Conservation (phyloP, 2,888 invertebrate species). For the Octodonta nipae region DNA sequence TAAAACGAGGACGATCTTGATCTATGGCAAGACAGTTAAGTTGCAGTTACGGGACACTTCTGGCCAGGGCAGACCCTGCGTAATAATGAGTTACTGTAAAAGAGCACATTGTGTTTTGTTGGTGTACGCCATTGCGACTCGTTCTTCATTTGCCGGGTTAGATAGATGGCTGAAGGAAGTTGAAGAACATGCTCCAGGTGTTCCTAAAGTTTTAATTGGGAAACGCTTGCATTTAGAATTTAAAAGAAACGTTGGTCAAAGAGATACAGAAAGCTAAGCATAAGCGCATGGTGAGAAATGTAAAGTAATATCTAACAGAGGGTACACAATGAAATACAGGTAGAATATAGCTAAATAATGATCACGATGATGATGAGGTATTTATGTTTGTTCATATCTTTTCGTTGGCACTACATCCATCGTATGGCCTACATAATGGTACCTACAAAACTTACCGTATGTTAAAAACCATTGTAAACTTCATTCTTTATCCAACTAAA, state of each 20-base stretch:
- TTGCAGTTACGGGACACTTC: slow-evolving; percentile 95
- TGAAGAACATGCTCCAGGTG: slow-evolving; percentile 96
- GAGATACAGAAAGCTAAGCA: slow-evolving; percentile 83
- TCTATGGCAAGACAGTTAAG: slow-evolving; percentile 92
- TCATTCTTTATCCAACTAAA: no score
- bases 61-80: slow-evolving; percentile 93
- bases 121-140: slow-evolving; percentile 93
- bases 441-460: no score
- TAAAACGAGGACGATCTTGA: slow-evolving; percentile 86
- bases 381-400: no score
- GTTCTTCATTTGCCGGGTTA: slow-evolving; percentile 96
- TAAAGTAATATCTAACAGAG: slow-evolving; percentile 96
- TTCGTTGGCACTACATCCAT: no score
- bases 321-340: no score
- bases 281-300: slow-evolving; percentile 92
- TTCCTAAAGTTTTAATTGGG: slow-evolving; percentile 93
- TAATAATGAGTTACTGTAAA: slow-evolving; percentile 91
- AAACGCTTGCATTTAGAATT: slow-evolving; percentile 90
- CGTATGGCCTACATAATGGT: no score
- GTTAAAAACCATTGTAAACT: no score
- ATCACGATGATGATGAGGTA: no score
- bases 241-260: slow-evolving; percentile 83
- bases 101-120: slow-evolving; percentile 94
- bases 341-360: no score
- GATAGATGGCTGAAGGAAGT: slow-evolving; percentile 96